Percentiles rank a stretch among this genome's conserved stretches.
These are phyloP conservation scores for Melipona quadrifasciata DNA, from an alignment of 1,140 invertebrate species.

Conservation along the genomic window DNA sequence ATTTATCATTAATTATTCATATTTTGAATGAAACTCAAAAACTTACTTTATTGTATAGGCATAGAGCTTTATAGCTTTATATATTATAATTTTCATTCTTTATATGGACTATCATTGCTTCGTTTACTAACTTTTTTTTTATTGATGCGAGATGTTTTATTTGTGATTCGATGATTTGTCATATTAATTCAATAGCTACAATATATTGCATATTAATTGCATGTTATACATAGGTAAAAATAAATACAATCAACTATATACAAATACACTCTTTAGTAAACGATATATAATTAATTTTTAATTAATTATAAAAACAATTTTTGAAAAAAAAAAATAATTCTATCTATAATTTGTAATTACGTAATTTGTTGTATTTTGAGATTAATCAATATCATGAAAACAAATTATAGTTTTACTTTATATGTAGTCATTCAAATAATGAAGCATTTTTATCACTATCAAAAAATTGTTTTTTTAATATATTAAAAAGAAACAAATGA, in stretches of 20 bases:
- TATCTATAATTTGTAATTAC: too few species aligned
- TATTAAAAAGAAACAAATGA: not conserved
- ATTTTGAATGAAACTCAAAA: slow-evolving; percentile 8
- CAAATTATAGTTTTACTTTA: not conserved
- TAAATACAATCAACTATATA: too few species aligned
- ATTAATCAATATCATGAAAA: not conserved
- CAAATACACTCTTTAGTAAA: too few species aligned
- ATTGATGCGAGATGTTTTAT: slow-evolving; percentile 69
- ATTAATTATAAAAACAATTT: too few species aligned
- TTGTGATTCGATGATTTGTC: slow-evolving; percentile 65
- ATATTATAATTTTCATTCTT: slow-evolving; percentile 88
- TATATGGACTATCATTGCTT: slow-evolving; percentile 86
- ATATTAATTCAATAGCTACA: slow-evolving; percentile 40
- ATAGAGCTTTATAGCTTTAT: slow-evolving; percentile 84
- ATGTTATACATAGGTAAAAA: not conserved
- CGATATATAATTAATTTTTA: not conserved
- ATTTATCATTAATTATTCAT: not conserved
- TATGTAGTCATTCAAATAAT: not conserved
- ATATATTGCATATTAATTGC: slow-evolving; percentile 10
- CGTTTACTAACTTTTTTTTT: slow-evolving; percentile 85
- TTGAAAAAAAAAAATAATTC: too few species aligned
- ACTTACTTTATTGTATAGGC: slow-evolving; percentile 86
- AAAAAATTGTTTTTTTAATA: not conserved
- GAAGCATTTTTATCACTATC: not conserved
- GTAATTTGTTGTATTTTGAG: not conserved